Percentiles rank a stretch among this genome's conserved stretches.
Conservation (phyloP, 2,113 vertebrate species). For the Toxotes chatareus region DNA sequence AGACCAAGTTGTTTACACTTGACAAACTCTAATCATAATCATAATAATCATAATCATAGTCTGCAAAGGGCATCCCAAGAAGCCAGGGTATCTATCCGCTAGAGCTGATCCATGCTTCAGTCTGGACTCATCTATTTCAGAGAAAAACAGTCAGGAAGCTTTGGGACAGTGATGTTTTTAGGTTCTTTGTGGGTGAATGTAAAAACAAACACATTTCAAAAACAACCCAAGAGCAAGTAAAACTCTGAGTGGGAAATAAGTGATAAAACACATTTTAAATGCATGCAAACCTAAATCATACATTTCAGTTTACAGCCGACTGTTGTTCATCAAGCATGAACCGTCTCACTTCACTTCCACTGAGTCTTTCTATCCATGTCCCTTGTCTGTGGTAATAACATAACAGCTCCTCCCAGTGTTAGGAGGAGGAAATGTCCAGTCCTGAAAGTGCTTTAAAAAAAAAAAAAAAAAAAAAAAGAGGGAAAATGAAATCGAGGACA, state of each 20-base stretch:
- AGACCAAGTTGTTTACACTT: slow-evolving; percentile 70
- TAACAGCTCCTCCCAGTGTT: slow-evolving; percentile 81
- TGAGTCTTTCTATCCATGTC: slow-evolving; percentile 9
- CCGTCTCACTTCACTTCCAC: slow-evolving; percentile 25
- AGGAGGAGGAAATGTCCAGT: slow-evolving; percentile 37
- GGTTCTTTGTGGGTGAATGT: neutral
- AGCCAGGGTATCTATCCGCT: slow-evolving; percentile 41
- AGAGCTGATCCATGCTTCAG: slow-evolving; percentile 22
- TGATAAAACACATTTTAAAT: slow-evolving; percentile 8
- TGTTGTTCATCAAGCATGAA: slow-evolving; percentile 6
- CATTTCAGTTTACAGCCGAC: neutral
- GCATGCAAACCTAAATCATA: neutral
- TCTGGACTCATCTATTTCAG: slow-evolving; percentile 11
- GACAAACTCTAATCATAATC: slow-evolving; percentile 69
- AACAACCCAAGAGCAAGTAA: neutral
- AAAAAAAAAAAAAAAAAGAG: neutral
- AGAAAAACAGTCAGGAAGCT: neutral
- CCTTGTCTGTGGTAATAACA: slow-evolving; percentile 50
- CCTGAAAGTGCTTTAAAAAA: neutral
- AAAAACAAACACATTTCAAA: neutral
- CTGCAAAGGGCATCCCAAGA: slow-evolving; percentile 57
- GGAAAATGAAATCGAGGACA: slow-evolving; percentile 13
- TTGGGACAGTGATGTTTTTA: neutral
- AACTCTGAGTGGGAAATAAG: neutral
- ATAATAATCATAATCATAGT: slow-evolving; percentile 63